Base-by-base conservation (phyloP, 2,113 vertebrate genomes). In the Alligator mississippiensis region DNA sequence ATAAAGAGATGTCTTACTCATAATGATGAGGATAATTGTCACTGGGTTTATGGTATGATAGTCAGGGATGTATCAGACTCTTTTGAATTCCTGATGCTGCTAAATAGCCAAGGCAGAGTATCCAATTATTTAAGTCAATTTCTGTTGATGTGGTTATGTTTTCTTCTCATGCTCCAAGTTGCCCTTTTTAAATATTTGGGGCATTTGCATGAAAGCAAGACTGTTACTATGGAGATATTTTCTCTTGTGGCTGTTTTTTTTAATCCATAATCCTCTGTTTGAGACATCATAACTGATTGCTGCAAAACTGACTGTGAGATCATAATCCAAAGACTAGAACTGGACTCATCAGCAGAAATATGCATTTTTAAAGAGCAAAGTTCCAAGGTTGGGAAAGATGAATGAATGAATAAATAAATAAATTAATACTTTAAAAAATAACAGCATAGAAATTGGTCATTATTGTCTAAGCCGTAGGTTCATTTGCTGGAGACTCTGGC, bases 291-390 rank as follows among this genome's bases (percentile, higher is more conserved):
- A 10, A 75, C 57, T 24, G 2, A 2, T 27, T 64, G 28, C 61
- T n/a, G 14, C 14, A 74, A 15, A 21, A 19, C 60, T 0, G 0
- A 28, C 30, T 61, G 80, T 85, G 72, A 84, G 34, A 34, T 76
- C 68, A 1, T 0, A 0, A 76, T 0, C 0, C 9, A 15, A 83
- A 75, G 84, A 15, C 75, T 0, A 1, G 59, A 30, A 62, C 59
- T 74, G 84, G 13, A 60, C 54, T 55, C 60, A 28, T 25, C 3
- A 1, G 62, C 59, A 2, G 2, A 14, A 1, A 22, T 25, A 9
- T 0, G 1, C 76, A 34, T 62, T 87, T 11, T 25, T 78, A 4
- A 63, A 72, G 9, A 77, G 27, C 2, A 78, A 17, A 82, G 57
- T 64, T 1, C 64, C 4, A 1, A 12, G 72, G 11, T 57, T n/a